phyloP scores from a whole-genome alignment of 2,113 vertebrate genomes.

The Rhizomys pruinosus region DNA sequence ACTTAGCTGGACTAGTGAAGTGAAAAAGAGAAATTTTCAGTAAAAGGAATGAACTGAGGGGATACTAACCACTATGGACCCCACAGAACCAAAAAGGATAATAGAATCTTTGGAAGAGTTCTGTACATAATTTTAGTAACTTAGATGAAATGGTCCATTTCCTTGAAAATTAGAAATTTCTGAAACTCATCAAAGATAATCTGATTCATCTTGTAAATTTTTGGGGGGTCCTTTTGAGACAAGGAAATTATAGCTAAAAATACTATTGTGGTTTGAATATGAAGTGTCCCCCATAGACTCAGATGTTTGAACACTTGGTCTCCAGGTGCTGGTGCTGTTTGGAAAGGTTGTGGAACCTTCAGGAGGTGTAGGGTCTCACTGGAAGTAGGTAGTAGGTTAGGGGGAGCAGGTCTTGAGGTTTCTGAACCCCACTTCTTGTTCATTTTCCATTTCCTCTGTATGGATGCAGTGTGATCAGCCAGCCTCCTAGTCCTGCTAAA shows the following conservation, averaged over 20 bases:
- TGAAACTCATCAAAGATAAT: background rate
- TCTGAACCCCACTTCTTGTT: background rate
- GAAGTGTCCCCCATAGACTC: background rate
- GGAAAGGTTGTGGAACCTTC: background rate
- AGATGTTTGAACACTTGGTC: background rate
- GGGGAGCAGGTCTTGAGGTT: background rate
- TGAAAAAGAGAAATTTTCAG: background rate
- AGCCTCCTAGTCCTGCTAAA: background rate
- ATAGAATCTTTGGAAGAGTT: background rate
- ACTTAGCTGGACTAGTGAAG: background rate
- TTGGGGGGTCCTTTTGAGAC: background rate
- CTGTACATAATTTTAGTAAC: background rate
- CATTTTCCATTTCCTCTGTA: background rate
- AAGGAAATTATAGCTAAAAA: background rate
- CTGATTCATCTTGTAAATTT: background rate
- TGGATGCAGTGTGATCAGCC: background rate
- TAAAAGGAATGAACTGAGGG: background rate
- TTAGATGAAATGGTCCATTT: background rate
- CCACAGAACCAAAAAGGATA: background rate
- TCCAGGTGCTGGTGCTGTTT: background rate
- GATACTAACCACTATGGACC: rapidly evolving
- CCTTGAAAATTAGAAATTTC: conserved; percentile 25
- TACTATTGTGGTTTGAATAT: background rate
- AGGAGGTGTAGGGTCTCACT: background rate
- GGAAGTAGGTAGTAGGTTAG: background rate